Evolutionary conservation across 2,113 vertebrate species (phyloP).

Genomic region (Salvelinus fontinalis): DNA sequence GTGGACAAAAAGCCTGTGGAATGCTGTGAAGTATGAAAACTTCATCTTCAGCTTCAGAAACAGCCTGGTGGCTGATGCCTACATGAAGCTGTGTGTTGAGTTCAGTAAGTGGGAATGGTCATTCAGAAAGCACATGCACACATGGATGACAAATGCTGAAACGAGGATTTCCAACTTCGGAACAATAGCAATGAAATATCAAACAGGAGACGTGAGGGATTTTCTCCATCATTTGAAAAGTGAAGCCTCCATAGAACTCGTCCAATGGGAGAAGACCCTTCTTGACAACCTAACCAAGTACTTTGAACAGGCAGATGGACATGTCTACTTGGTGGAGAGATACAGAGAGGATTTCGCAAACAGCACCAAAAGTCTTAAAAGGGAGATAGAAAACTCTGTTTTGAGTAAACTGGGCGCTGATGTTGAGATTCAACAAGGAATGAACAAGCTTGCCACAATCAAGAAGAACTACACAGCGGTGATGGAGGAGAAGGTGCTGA

Average conservation of each 20-base stretch:
- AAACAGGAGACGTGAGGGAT: constrained; percentile 22
- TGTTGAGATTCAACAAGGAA: constrained; percentile 37
- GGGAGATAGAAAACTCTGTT: constrained; percentile 25
- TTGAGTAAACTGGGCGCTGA: constrained; percentile 19
- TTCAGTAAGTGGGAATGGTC: constrained; percentile 66
- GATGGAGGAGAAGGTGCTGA: constrained; percentile 32
- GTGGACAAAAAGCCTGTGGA: constrained; percentile 66
- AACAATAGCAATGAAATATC: constrained; percentile 18
- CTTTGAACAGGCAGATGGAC: constrained; percentile 48
- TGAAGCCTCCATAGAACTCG: constrained; percentile 38
- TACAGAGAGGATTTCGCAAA: constrained; percentile 54
- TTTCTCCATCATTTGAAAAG: constrained; percentile 16
- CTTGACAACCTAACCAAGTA: constrained; percentile 48
- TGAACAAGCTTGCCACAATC: constrained; percentile 34
- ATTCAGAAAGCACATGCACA: constrained; percentile 58
- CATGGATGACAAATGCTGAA: constrained; percentile 52
- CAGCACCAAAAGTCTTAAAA: constrained; percentile 42
- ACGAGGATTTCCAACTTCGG: constrained; percentile 57
- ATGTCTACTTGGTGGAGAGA: constrained; percentile 57
- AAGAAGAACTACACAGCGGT: constrained; percentile 30
- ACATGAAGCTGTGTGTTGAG: constrained; percentile 59
- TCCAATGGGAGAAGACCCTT: constrained; percentile 33
- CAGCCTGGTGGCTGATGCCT: constrained; percentile 67
- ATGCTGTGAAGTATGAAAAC: constrained; percentile 70
- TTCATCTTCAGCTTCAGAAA: constrained; percentile 75